Evolutionary conservation across 2,888 invertebrate species (phyloP), one percentile per base, ranked within the genome.

Genomic region (Byasa hedistus): DNA sequence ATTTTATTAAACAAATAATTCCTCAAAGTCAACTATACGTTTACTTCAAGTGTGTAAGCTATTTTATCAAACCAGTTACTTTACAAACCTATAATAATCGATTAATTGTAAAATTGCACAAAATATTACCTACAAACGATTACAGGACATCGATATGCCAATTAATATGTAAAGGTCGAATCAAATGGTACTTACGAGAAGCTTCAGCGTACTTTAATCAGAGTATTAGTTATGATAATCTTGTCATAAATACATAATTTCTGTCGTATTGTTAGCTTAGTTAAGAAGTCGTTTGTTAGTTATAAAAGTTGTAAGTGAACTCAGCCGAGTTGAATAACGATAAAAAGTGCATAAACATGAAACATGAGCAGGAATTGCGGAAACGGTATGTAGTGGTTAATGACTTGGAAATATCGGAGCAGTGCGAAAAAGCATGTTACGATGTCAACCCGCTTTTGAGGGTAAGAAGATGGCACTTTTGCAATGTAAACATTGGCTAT

Each of bases 401-500:
- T 89, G 90, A 81, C 69, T 79, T 80, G 81, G 86, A 89, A 89
- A 86, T 77, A 71, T 73, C 77, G 76, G 72, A 77, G 76, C 68
- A 76, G 77, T 76, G 80, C 79, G 77, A 79, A 79, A 74, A 76
- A 68, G 69, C 71, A 74, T 77, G 79, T 78, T 76, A 76, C 71
- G 74, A 70, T 70, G 69, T 39, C 65, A 57, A 73, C 69, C 57
- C 63, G 61, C 62, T 32, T 36, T 44, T 22, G 55, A 57, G 64
- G 64, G 64, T 61, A 51, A 55, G 57, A 10, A 21, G 51, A 51
- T 51, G 51, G 39, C 12, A 39, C 39, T 39, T 39, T 39, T 39
- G 39, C 15, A 39, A 39, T 39, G 15, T 39, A 39, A 39, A 39
- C 39, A 39, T 39, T 39, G 15, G 39, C 39, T 39, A 12, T 15